Base-by-base conservation (phyloP, 1,140 invertebrate species). In the Ips typographus region DNA sequence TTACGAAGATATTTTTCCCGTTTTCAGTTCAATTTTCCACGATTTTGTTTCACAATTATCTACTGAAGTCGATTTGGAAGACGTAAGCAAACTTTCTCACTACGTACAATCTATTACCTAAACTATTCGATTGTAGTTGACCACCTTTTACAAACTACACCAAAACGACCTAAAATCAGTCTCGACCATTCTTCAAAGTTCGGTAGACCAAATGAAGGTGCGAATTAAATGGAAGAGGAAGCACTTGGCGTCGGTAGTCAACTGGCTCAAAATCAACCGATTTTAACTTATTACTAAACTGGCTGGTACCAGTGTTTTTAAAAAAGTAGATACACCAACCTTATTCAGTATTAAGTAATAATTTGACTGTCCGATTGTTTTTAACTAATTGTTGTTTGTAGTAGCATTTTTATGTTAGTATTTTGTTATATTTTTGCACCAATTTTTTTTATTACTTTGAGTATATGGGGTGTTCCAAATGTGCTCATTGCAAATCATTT, bases 21-120 rank as follows among this genome's bases (percentile, higher is more conserved):
- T 79, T 55, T 67, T 78, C 38, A 78, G 72, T 55, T 65, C 72
- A 2, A 77, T 80, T 44, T 74, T 77, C 58, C 72, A 79, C 55
- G 77, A 79, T 42, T 79, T 78, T 71, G 67, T 80, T 1, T 72
- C 72, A 2, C 72, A 76, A 44, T 66, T 80, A 22, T 74, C 77
- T 1, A 79, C 74, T 39, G 74, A 78, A 65, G 71, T 71, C 22
- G 76, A 80, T 73, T 71, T 78, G 55, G 75, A 80, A 68, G 77
- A 80, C 72, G 77, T 80, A 75, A 74, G 76, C 44, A 49, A 49
- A 49, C 2, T 49, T 49, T 49, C 7, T 22, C 3, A 6, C 7
- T 5, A 56, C 5, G 43, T 7, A n/a, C 5, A 40, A 37, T 37
- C 56, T 43, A 51, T 49, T 49, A 22, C 36, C 52, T 55, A 55